Base-by-base conservation (phyloP, 92 coral and sea anemone species). In the Heliopora coerulea region DNA sequence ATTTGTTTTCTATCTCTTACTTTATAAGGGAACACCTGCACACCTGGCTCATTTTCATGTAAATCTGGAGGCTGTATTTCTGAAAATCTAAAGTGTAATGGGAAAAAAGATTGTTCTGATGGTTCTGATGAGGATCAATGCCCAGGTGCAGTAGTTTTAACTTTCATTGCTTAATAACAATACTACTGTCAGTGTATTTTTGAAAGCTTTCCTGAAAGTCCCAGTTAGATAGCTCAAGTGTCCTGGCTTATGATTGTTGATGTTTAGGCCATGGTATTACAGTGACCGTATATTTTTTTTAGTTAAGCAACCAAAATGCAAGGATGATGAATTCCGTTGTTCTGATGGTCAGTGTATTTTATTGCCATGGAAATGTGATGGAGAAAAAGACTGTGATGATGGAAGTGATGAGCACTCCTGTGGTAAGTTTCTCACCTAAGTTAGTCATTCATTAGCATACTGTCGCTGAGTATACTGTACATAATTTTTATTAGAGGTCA, bases 121-220 rank as follows among this genome's bases (percentile, higher is more conserved):
- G 67, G 69, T 8, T 86, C 96, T 15, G 96, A 89, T 79, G 96
- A 89, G 59, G 76, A 73, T 19, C 77, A 86, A 28, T 89, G 96
- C 50, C 81, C 84, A 62, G 80, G 73, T 61, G 74, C 59, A 44
- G 29, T 3, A 13, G 33, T 28, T 56, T 23, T 56, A 56, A 14
- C 23, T 28, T 68, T 19, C 28, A 31, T 12, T 30, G 24, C 12
- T 32, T 37, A 37, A n/a, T n/a, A n/a, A n/a, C n/a, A n/a, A n/a
- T n/a, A n/a, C n/a, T n/a, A n/a, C n/a, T n/a, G n/a, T n/a, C n/a
- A n/a, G n/a, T n/a, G 42, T 37, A 54, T 19, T 21, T 54, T 17
- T 2, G 0, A 17, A 23, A 54, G n/a, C 1, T 4, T 54, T 17
- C 19, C 24, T 54, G n/a, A 10, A 10, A 54, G 8, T 54, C 19